A percentile compares a stretch with the other conserved stretches of the same genome.
Conservation (phyloP, 2,113 vertebrate species). For the Camelus bactrianus region DNA sequence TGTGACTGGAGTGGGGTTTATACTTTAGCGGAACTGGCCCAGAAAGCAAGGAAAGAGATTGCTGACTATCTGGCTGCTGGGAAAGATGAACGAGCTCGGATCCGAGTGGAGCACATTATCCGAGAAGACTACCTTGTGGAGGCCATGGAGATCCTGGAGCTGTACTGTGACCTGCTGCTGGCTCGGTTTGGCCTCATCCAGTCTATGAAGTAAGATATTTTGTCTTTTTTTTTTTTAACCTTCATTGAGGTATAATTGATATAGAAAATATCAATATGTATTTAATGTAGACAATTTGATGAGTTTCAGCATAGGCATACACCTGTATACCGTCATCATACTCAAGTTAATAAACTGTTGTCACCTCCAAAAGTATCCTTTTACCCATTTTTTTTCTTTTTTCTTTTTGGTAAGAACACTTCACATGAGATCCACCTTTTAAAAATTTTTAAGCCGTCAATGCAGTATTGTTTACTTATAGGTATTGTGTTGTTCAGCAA, state of each 20-base stretch:
- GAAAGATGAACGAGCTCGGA: constrained; percentile 97
- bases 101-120: constrained; percentile 99
- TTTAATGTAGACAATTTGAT: neutral
- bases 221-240: neutral
- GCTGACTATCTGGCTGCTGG: constrained; percentile 97
- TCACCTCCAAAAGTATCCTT: neutral
- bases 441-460: neutral
- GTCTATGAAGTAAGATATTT: constrained; percentile 96
- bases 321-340: neutral
- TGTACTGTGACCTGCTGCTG: constrained; percentile 97
- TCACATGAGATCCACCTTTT: neutral
- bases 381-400: neutral
- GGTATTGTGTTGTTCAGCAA: neutral
- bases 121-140: constrained; percentile 99
- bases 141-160: constrained; percentile 99
- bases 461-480: neutral
- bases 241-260: neutral
- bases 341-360: neutral
- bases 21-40: constrained; percentile 95
- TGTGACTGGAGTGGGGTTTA: constrained; percentile 65
- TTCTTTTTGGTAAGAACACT: neutral
- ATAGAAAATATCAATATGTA: neutral
- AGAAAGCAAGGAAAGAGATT: constrained; percentile 98
- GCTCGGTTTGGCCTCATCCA: constrained; percentile 98
- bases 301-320: neutral